Evolutionary conservation across 2,797 vertebrate genomes (phyloP), one percentile per base, ranked within the genome.

Genomic region (Fistularia commersonii): DNA sequence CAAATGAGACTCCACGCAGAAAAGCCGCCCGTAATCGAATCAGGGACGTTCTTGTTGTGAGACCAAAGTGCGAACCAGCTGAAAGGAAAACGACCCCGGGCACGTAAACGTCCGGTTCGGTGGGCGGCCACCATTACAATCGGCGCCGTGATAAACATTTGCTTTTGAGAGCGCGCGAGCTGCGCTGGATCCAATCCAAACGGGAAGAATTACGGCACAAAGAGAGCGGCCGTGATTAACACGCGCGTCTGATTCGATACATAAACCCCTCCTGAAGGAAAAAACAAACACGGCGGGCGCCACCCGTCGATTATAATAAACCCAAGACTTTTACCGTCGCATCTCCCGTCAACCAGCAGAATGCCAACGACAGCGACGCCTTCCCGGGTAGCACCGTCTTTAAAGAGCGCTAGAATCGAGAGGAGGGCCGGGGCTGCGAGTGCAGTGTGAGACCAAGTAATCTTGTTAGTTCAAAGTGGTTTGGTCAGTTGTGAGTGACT

Each of bases 401-500:
- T 2, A 23, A 23, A 23, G 32, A 10, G 7, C 35, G 9, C 32
- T 1, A 15, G 46, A 41, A 23, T 23, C 23, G 23, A 4, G 23
- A 4, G 31, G 59, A 40, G 51, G 9, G 45, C 56, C 60, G 34
- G 14, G 38, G 63, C 57, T 42, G 50, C 40, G 13, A 9, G 45
- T 38, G 14, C 12, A 40, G 42, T 44, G 32, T 52, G 46, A 62
- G 64, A 51, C 68, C 54, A 84, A 76, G 84, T 77, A 78, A 82
- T 84, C 73, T 75, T 74, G 72, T 84, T 76, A 76, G 80, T 83
- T 87, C 74, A 67, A 68, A 68, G 65, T 54, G 45, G 40, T 61
- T 31, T 72, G 88, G 87, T 83, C 84, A 82, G 82, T 87, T 78
- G 62, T 76, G 81, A 80, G 83, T 83, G 82, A 85, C 81, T 86